Evolutionary conservation across 2,888 invertebrate species (phyloP).

Genomic region (Bellardia pandia): DNA sequence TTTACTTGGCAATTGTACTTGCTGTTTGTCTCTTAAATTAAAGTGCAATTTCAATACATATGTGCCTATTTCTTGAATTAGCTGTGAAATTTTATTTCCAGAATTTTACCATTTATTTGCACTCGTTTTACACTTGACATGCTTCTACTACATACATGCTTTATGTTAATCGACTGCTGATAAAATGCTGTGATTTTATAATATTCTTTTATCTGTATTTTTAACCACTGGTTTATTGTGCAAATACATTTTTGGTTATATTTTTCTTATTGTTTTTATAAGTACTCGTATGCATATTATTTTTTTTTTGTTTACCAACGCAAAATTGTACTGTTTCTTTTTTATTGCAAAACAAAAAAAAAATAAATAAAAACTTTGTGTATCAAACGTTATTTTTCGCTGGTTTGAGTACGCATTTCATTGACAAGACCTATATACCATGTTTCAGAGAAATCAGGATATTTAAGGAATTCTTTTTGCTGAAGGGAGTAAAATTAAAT

Average conservation of each 20-base stretch:
- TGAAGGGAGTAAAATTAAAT: not conserved
- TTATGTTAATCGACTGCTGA: not conserved
- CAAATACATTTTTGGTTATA: not conserved
- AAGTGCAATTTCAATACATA: no score
- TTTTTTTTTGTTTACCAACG: no score
- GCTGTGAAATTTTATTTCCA: not conserved
- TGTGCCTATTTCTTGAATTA: no score
- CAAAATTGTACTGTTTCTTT: not conserved
- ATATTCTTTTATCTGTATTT: not conserved
- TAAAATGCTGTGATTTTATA: not conserved
- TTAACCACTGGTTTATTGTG: not conserved
- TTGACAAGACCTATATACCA: not conserved
- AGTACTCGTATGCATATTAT: not conserved
- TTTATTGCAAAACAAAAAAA: not conserved
- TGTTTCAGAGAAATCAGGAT: not conserved
- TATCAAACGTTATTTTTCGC: not conserved
- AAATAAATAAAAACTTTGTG: not conserved
- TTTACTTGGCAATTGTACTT: no score
- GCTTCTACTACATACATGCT: not conserved
- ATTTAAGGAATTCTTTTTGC: not conserved
- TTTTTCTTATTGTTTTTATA: not conserved
- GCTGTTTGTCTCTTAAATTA: no score
- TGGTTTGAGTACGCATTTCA: not conserved
- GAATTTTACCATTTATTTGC: not conserved
- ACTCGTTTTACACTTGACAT: constrained; percentile 1